These are phyloP conservation scores for Drosophila kanapiae DNA, from an alignment of 1,140 invertebrate species.

Conservation along the genomic window DNA sequence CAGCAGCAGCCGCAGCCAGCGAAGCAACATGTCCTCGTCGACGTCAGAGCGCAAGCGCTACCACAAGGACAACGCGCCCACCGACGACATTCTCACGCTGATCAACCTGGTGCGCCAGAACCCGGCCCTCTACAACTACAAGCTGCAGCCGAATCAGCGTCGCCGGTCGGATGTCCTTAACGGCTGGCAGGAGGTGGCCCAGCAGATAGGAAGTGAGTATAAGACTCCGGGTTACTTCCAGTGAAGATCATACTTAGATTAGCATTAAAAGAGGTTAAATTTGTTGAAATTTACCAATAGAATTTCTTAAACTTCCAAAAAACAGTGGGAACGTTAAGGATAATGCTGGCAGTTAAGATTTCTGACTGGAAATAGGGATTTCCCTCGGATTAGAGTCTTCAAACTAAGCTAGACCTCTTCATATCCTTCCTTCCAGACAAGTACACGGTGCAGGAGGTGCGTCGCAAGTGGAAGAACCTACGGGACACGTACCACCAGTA, in stretches of 20 bases:
- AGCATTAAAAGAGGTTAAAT: not conserved
- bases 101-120: constrained; percentile 82
- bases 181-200: constrained; percentile 77
- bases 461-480: constrained; percentile 82
- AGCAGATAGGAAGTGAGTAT: constrained; percentile 79
- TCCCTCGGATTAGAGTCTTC: too few species aligned
- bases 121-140: constrained; percentile 82
- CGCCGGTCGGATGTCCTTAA: constrained; percentile 75
- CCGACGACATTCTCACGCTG: constrained; percentile 78
- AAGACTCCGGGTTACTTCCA: not conserved
- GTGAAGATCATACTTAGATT: not conserved
- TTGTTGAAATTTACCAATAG: not conserved
- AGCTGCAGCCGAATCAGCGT: constrained; percentile 76
- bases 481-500: constrained; percentile 83
- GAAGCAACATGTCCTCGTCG: constrained; percentile 64
- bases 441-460: constrained; percentile 80
- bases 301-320: not conserved
- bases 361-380: too few species aligned
- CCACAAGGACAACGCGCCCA: constrained; percentile 81
- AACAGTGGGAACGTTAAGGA: too few species aligned
- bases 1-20: constrained; percentile 13
- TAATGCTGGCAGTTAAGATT: too few species aligned
- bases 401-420: too few species aligned
- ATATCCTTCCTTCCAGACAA: constrained; percentile 50
- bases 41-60: constrained; percentile 78